Percentiles rank a stretch among this genome's conserved stretches.
These are phyloP conservation scores for Aurelia coerulea DNA, from an alignment of 30 jellyfish, hydroid and myxozoan genomes.

Conservation along the genomic window DNA sequence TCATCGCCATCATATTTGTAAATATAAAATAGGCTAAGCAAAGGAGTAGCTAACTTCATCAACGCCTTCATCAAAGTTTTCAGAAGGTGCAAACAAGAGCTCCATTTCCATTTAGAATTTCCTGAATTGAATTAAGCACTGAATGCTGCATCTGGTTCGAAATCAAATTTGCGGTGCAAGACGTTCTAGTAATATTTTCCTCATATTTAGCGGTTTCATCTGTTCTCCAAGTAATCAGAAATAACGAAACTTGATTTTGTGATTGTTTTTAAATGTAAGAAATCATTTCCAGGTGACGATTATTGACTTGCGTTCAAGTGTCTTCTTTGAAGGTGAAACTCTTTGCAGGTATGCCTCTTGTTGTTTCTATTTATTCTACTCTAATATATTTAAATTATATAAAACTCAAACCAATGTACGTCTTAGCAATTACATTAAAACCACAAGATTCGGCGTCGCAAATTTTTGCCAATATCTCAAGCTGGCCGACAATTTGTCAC, in stretches of 20 bases:
- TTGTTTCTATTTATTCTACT: background rate
- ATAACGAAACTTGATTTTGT: background rate
- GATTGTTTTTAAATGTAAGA: background rate
- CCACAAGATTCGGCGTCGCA: too few species aligned
- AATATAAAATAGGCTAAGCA: too few species aligned
- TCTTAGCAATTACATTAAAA: background rate
- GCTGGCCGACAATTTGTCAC: too few species aligned
- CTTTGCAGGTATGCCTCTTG: constrained; percentile 79
- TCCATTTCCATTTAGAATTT: background rate
- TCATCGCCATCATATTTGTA: too few species aligned
- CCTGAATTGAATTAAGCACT: background rate
- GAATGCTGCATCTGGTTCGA: background rate
- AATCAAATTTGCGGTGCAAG: background rate
- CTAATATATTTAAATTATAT: background rate
- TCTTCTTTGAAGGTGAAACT: constrained; percentile 92
- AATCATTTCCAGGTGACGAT: constrained; percentile 70
- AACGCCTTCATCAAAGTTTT: too few species aligned
- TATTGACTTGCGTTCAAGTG: constrained; percentile 81
- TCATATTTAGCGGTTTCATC: too few species aligned
- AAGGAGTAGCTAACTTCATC: too few species aligned
- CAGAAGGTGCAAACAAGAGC: background rate
- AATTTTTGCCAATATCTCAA: too few species aligned
- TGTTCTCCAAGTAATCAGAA: too few species aligned
- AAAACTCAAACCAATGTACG: background rate
- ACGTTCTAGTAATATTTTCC: too few species aligned